Evolutionary conservation across 2,888 invertebrate genomes (phyloP).

Genomic region (Sphinx pinastri): DNA sequence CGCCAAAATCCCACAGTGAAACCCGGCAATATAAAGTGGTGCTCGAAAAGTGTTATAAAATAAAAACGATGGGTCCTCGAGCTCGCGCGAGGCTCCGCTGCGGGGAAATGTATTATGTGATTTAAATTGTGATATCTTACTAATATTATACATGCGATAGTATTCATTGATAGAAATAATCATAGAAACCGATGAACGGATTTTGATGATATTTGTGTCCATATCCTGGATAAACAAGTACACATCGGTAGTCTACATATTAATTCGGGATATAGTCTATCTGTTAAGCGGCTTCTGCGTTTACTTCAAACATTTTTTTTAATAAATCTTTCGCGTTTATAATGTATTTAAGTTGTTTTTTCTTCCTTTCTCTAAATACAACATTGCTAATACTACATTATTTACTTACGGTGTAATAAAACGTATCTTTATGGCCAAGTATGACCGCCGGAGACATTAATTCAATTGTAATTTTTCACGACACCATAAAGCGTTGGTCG

Average conservation of each 20-base stretch:
- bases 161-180: too few relatives aligned
- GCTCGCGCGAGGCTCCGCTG: neutral
- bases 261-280: too few relatives aligned
- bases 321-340: too few relatives aligned
- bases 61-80: conserved; percentile 40
- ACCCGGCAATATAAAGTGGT: conserved; percentile 34
- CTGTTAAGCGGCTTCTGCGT: too few relatives aligned
- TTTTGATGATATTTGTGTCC: too few relatives aligned
- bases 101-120: neutral
- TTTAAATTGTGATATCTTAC: neutral
- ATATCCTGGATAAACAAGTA: too few relatives aligned
- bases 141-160: too few relatives aligned
- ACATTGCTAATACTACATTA: neutral
- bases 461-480: conserved; percentile 73
- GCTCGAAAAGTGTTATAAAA: conserved; percentile 41
- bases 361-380: neutral
- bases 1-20: conserved; percentile 26
- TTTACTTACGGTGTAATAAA: conserved; percentile 9
- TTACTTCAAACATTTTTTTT: too few relatives aligned
- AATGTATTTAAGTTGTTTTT: neutral
- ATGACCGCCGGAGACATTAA: conserved; percentile 57
- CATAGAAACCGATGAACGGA: too few relatives aligned
- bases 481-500: conserved; percentile 65
- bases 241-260: too few relatives aligned
- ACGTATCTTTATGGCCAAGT: conserved; percentile 36